Base-by-base conservation (phyloP, 2,113 vertebrate species). In the Pelecanoides urinatrix region DNA sequence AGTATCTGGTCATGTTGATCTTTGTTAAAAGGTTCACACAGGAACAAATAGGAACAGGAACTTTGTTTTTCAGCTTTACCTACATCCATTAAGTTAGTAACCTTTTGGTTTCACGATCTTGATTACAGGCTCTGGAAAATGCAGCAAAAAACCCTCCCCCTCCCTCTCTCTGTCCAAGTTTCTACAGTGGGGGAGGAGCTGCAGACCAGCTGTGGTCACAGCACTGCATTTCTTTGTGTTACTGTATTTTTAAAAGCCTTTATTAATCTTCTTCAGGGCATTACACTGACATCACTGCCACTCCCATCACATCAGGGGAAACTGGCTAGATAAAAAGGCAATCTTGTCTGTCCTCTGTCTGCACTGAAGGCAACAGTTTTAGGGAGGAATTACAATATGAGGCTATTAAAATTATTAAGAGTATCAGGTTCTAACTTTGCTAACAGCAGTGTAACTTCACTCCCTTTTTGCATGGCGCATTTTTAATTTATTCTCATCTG, bases 401-500 rank as follows among this genome's bases (percentile, higher is more conserved):
- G 14, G 14, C 42, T 91, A 75, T 75, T 92, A 93, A 85, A 92
- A 85, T 63, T 83, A 79, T 75, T 67, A 90, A 91, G 40, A 56
- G 27, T 88, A 81, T 91, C 74, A 53, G 23, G 42, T 95, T 96
- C 34, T 86, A 91, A 77, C 71, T 96, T 91, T 72, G 29, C 49
- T 86, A 94, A 62, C 8, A 91, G 42, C 77, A 75, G 7, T 62
- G 66, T 87, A 85, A 89, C n/a, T 92, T 89, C 70, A 88, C n/a
- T 95, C 89, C 32, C 16, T 76, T 91, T 92, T 91, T 44, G 42
- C 36, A 53, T 32, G 26, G 23, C 61, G 19, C 58, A n/a, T 92
- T 77, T 90, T 36, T 74, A 94, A 88, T 94, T 91, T 91, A 61
- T 90, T 90, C 36, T 81, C 25, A 36, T 80, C n/a, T 90, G 75